Evolutionary conservation across 2,888 invertebrate genomes (phyloP).

Genomic region (Leptopterna dolabrata): DNA sequence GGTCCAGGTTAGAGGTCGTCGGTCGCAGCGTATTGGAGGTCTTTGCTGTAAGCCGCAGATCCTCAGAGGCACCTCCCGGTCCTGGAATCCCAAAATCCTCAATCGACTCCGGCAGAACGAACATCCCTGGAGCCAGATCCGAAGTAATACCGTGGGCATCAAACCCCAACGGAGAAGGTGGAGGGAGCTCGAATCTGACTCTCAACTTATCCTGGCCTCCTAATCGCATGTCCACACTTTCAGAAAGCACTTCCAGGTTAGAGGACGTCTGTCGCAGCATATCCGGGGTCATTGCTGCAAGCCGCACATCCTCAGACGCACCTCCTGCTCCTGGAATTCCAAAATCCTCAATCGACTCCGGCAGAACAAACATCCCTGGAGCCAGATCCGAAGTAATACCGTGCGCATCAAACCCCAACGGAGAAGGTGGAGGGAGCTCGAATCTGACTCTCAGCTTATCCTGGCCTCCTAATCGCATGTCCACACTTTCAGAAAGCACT

Average conservation of each 20-base stretch:
- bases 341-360: not conserved
- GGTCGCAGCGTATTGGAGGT: too few species aligned
- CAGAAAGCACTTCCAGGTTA: not conserved
- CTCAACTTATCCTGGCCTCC: not conserved
- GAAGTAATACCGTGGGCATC: not conserved
- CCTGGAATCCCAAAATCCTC: not conserved
- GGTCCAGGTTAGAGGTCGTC: too few species aligned
- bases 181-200: not conserved
- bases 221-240: not conserved
- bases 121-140: not conserved
- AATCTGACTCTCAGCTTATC: not conserved
- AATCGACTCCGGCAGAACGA: not conserved
- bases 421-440: not conserved
- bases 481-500: too few species aligned
- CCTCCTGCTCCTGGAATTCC: too few species aligned
- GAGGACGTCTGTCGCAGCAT: too few species aligned
- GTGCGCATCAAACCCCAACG: not conserved
- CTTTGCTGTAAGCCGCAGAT: too few species aligned
- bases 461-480: too few species aligned
- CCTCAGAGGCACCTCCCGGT: too few species aligned
- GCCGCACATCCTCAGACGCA: too few species aligned
- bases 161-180: not conserved
- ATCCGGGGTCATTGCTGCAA: too few species aligned
- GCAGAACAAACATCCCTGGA: not conserved
- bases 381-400: not conserved